phyloP scores from a whole-genome alignment of 2,113 vertebrate genomes.

The Paracanthobrama guichenoti region DNA sequence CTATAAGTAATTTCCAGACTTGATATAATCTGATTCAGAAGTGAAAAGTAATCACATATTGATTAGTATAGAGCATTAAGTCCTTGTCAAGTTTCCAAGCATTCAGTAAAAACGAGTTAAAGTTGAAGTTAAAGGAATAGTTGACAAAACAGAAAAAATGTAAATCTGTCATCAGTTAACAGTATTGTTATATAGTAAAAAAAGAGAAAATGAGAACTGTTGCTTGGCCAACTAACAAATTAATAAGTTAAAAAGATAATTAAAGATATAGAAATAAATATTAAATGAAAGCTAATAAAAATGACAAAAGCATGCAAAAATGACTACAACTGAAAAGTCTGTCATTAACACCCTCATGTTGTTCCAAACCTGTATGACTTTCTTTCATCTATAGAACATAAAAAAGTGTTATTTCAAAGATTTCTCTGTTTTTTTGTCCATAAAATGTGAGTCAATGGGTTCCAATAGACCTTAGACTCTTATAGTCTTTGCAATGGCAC shows the following conservation, averaged over 20 bases:
- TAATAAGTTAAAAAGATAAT: too few species aligned
- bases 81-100: neutral
- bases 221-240: too few species aligned
- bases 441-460: too few species aligned
- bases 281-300: neutral
- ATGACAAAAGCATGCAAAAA: neutral
- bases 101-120: neutral
- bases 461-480: neutral
- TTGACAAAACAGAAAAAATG: neutral
- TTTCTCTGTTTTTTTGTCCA: neutral
- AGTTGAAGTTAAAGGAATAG: neutral
- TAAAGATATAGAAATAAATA: too few species aligned
- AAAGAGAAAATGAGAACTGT: neutral
- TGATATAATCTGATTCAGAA: slow-evolving; percentile 18
- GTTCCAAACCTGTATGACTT: neutral
- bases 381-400: neutral
- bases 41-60: slow-evolving; percentile 22
- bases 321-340: too few species aligned
- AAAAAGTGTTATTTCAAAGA: neutral
- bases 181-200: neutral
- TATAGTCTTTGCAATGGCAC: neutral
- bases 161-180: neutral
- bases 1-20: slow-evolving; percentile 31
- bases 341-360: neutral
- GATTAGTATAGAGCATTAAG: neutral